Conservation (phyloP, 1,140 invertebrate genomes). For the Coptotermes formosanus region DNA sequence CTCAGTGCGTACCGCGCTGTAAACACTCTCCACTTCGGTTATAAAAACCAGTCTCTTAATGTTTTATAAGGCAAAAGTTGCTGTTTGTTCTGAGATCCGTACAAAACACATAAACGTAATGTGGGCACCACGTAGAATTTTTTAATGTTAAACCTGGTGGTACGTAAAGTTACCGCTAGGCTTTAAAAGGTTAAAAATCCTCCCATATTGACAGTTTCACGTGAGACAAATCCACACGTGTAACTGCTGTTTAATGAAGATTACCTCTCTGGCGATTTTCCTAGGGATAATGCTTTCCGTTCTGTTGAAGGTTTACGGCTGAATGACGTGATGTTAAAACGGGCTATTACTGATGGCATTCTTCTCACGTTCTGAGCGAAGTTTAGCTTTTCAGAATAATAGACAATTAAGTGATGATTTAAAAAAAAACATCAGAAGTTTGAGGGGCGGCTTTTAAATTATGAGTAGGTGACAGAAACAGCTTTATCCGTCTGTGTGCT, state of each 20-base stretch:
- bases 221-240: not conserved
- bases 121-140: too few species aligned
- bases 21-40: too few species aligned
- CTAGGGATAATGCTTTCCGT: not conserved
- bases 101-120: too few species aligned
- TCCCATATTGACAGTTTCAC: not conserved
- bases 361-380: not conserved
- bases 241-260: constrained; percentile 15
- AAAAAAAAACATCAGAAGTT: not conserved
- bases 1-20: too few species aligned
- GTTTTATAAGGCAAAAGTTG: too few species aligned
- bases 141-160: too few species aligned
- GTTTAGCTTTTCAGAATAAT: not conserved
- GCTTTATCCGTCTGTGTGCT: not conserved
- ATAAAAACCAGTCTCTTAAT: too few species aligned
- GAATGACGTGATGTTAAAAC: not conserved
- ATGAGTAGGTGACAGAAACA: not conserved
- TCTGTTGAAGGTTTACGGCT: not conserved
- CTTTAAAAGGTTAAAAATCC: too few species aligned
- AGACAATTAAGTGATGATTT: not conserved
- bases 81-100: too few species aligned
- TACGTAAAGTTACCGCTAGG: too few species aligned
- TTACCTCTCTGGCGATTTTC: not conserved
- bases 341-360: not conserved
- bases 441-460: not conserved